Percentiles rank a stretch among this genome's conserved stretches.
Evolutionary conservation across 2,797 vertebrate species (phyloP).

Genomic region (Ciconia nigra): DNA sequence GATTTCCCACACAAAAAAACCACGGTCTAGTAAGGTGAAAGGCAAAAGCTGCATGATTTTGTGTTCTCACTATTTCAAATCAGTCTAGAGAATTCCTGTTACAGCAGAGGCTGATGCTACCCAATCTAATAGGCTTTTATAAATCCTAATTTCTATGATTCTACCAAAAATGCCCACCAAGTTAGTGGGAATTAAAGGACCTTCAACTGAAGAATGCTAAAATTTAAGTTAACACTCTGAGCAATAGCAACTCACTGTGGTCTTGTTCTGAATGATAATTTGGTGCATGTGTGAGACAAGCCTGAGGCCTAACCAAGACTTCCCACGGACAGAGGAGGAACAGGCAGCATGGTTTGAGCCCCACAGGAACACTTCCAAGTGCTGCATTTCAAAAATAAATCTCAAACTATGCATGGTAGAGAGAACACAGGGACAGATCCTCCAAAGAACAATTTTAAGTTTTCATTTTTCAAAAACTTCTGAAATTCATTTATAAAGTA

Average conservation of each 20-base stretch:
- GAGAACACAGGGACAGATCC: neutral
- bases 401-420: neutral
- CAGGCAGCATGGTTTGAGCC: neutral
- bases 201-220: neutral
- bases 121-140: neutral
- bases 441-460: neutral
- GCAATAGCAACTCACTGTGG: neutral
- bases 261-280: conserved; percentile 15
- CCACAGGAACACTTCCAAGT: conserved; percentile 26
- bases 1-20: neutral
- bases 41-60: neutral
- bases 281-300: neutral
- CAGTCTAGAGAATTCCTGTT: neutral
- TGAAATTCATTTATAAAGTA: neutral
- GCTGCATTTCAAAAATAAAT: neutral
- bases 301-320: conserved; percentile 7
- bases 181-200: neutral
- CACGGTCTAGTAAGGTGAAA: neutral
- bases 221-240: neutral
- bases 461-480: neutral
- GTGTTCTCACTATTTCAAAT: neutral
- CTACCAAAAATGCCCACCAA: neutral
- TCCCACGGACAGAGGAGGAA: neutral
- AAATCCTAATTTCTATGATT: neutral
- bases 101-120: neutral